Conservation (phyloP, 2,888 invertebrate genomes). For the Crepidodera aurea region DNA sequence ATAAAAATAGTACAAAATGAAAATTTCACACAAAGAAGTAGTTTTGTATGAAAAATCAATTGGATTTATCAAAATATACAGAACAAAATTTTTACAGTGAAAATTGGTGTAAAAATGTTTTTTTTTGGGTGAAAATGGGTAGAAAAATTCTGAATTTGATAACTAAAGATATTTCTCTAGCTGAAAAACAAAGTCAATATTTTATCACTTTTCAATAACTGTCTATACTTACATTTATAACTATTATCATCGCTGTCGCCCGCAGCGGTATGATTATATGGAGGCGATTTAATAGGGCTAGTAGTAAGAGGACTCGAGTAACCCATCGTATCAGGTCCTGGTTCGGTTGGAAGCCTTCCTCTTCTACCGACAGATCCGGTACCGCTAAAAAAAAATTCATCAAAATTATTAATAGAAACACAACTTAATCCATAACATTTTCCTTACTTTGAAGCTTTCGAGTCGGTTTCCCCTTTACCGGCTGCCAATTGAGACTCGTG, state of each 20-base stretch:
- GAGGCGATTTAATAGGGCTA: conserved; percentile 70
- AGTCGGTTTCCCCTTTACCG: conserved; percentile 65
- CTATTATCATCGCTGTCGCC: conserved; percentile 65
- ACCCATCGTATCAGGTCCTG: conserved; percentile 65
- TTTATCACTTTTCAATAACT: no score
- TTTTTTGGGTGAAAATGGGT: no score
- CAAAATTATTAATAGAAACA: background rate
- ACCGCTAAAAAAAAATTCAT: conserved; percentile 46
- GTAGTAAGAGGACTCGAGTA: conserved; percentile 62
- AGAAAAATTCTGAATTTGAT: no score
- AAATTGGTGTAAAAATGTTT: no score
- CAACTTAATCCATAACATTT: no score
- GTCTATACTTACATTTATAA: conserved; percentile 60
- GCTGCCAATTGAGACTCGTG: conserved; percentile 89
- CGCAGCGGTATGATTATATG: conserved; percentile 60
- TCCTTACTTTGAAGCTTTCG: conserved; percentile 45
- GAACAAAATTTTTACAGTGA: no score
- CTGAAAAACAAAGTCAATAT: no score
- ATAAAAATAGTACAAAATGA: no score
- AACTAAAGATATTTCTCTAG: no score
- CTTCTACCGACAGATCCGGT: conserved; percentile 57
- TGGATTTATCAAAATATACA: no score
- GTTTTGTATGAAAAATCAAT: no score
- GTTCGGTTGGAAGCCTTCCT: conserved; percentile 68
- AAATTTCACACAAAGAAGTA: no score